Conservation (phyloP, 53 echinoderm and acorn worm species). For the Holothuria scabra region DNA sequence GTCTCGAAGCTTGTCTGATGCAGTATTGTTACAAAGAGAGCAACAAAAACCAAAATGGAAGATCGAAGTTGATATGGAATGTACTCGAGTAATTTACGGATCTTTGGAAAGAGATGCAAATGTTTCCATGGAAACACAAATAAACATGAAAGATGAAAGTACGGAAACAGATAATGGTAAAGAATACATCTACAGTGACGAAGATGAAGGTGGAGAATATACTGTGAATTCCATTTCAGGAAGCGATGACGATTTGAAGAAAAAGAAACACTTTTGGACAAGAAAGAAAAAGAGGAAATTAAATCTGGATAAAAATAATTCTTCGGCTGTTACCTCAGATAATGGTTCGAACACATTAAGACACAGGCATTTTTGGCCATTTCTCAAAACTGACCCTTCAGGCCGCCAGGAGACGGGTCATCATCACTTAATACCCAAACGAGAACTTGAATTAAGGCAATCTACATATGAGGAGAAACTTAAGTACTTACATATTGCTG, state of each 20-base stretch:
- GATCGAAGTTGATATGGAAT: slow-evolving; percentile 40
- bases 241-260: slow-evolving; percentile 2
- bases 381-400: background rate
- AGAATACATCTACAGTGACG: no score
- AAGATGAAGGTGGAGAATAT: no score
- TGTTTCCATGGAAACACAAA: background rate
- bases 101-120: slow-evolving; percentile 11
- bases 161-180: slow-evolving; percentile 23
- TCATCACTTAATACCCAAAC: no score
- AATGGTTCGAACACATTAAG: slow-evolving; percentile 6
- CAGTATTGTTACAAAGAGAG: background rate
- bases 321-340: background rate
- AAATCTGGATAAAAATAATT: background rate
- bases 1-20: slow-evolving; percentile 8
- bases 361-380: slow-evolving; percentile 23
- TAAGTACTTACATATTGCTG: slow-evolving; percentile 38
- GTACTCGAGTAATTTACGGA: slow-evolving; percentile 32
- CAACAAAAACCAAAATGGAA: slow-evolving; percentile 40
- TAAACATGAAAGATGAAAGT: slow-evolving; percentile 32
- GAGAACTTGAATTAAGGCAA: background rate
- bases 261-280: slow-evolving; percentile 28
- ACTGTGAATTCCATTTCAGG: no score
- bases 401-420: no score
- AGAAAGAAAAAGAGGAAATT: slow-evolving; percentile 38
- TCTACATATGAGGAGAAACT: slow-evolving; percentile 23